Percentiles rank a stretch among this genome's conserved stretches.
Conservation (phyloP, 2,888 invertebrate species). For the Amaurobius ferox region DNA sequence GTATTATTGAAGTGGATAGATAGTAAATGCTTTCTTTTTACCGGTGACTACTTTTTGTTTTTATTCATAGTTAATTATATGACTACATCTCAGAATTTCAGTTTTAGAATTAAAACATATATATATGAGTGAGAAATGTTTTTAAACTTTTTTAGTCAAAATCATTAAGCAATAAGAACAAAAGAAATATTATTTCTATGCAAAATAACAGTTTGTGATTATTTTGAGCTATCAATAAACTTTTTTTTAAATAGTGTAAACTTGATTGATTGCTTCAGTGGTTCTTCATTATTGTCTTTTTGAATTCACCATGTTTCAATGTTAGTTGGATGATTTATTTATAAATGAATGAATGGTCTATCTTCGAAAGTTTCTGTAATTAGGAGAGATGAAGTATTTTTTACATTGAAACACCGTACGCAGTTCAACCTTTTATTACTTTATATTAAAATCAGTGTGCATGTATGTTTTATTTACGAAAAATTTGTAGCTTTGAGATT, state of each 20-base stretch:
- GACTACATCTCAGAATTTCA: background rate
- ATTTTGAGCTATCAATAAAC: conserved; percentile 51
- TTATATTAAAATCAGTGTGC: no score
- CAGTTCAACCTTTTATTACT: no score
- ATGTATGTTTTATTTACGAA: no score
- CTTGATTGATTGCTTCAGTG: no score
- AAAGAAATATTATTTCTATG: conserved; percentile 20
- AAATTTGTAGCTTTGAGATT: no score
- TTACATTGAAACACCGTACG: no score
- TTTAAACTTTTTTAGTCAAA: background rate
- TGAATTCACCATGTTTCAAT: no score
- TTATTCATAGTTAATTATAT: background rate
- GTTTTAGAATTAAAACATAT: background rate
- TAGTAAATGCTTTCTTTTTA: conserved; percentile 22
- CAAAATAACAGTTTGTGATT: conserved; percentile 53
- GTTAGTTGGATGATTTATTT: no score
- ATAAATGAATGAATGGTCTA: no score
- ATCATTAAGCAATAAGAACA: conserved; percentile 44
- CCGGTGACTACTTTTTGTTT: conserved; percentile 36
- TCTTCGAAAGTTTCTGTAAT: no score
- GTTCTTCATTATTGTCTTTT: no score
- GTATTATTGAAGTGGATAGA: background rate
- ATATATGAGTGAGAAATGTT: background rate
- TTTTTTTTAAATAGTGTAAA: conserved; percentile 47
- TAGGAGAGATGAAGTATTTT: no score